Percentiles rank a stretch among this genome's conserved stretches.
phyloP scores from a whole-genome alignment of 2,113 vertebrate species.

The Leptocoma aspasia region DNA sequence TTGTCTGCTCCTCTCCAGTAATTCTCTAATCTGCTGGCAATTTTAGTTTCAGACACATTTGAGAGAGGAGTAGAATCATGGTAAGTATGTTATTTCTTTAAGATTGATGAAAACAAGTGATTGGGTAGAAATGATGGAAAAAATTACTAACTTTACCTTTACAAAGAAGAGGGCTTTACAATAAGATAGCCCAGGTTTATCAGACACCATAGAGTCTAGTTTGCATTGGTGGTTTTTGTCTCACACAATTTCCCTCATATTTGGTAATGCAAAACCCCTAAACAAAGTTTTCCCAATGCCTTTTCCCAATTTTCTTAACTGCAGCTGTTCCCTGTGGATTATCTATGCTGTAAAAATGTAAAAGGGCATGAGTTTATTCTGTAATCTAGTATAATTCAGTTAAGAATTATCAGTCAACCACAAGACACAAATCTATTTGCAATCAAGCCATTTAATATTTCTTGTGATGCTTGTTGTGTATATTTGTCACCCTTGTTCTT shows the following conservation, averaged over 20 bases:
- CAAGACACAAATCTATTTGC: background rate
- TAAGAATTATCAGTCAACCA: background rate
- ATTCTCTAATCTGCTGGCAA: background rate
- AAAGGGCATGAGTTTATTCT: background rate
- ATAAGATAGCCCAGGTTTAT: background rate
- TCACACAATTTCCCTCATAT: background rate
- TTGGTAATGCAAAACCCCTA: background rate
- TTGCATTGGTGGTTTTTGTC: background rate
- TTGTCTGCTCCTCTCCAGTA: background rate
- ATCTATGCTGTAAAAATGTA: background rate
- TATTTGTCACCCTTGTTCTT: background rate
- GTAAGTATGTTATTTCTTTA: background rate
- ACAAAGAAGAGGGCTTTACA: background rate
- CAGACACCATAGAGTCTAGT: background rate
- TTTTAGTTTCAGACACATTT: conserved; percentile 5
- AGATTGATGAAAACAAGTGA: background rate
- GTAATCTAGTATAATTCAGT: background rate
- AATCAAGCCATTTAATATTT: background rate
- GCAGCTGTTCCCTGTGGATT: background rate
- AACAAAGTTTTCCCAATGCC: background rate
- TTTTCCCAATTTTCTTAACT: background rate
- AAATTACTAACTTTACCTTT: background rate
- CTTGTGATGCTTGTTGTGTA: background rate
- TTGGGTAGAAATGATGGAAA: background rate
- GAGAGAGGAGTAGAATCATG: background rate